These are phyloP conservation scores for Armadillidium nasatum DNA, from an alignment of 1,140 invertebrate genomes.

Conservation along the genomic window DNA sequence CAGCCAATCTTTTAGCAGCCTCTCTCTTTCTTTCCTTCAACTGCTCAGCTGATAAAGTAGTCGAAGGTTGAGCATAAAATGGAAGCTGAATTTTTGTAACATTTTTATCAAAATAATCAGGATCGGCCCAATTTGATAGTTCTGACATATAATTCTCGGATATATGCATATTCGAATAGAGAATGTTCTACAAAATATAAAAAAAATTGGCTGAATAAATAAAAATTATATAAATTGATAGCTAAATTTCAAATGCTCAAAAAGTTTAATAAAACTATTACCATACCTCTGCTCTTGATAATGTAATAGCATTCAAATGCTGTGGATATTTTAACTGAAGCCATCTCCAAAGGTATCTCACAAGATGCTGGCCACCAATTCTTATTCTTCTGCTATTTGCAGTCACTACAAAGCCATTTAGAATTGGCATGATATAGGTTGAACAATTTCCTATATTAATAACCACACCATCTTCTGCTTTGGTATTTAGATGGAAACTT, in stretches of 20 bases:
- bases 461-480: slow-evolving; percentile 60
- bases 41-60: slow-evolving; percentile 61
- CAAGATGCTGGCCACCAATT: slow-evolving; percentile 78
- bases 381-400: slow-evolving; percentile 73
- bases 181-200: slow-evolving; percentile 60
- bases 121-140: slow-evolving; percentile 70
- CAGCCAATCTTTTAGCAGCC: slow-evolving; percentile 64
- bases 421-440: slow-evolving; percentile 78
- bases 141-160: slow-evolving; percentile 73
- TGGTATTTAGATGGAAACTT: slow-evolving; percentile 67
- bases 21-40: slow-evolving; percentile 79
- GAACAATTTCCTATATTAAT: slow-evolving; percentile 81
- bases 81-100: slow-evolving; percentile 80
- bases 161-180: slow-evolving; percentile 73
- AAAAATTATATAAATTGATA: too few species aligned
- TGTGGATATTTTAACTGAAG: slow-evolving; percentile 90
- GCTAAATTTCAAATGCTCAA: too few species aligned
- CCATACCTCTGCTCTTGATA: slow-evolving; percentile 72
- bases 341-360: slow-evolving; percentile 72
- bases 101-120: slow-evolving; percentile 76
- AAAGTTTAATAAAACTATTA: too few species aligned
- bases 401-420: slow-evolving; percentile 63
- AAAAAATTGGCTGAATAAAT: too few species aligned
- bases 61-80: slow-evolving; percentile 58
- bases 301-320: slow-evolving; percentile 78